Evolutionary conservation across 2,797 vertebrate genomes (phyloP), one percentile per base, ranked within the genome.

Genomic region (Rhabdomys pumilio): DNA sequence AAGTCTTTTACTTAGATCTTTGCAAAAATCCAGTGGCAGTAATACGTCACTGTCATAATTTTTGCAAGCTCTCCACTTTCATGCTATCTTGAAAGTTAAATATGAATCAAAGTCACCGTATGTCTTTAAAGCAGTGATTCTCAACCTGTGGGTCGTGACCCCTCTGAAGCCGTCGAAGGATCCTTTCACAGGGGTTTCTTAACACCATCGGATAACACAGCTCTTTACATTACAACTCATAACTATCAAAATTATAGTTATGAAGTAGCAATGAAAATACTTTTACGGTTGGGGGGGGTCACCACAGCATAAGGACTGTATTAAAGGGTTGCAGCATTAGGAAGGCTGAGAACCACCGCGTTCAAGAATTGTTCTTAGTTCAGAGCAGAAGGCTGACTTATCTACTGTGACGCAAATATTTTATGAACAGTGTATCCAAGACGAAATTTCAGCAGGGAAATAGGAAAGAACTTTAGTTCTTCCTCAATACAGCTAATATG

Each of bases 1-100:
- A 82, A 90, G 0, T 44, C 82, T 76, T 90, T 93, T 93, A 82
- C 17, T 24, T 15, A 76, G 11, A 17, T n/a, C 13, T 69, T 31
- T 61, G 50, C 26, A 89, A 44, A 31, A 88, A 95, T 69, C 65
- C n/a, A 81, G 6, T 61, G 41, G 75, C 41, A 47, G 57, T 73
- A 65, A 76, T 34, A 67, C 86, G 29, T 89, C 13, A 76, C 22
- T 91, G 26, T 31, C 53, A 41, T 47, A 15, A 6, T 76, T 55
- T 69, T 59, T 8, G 38, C 97, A 92, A 84, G 57, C 96, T 95
- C 96, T 97, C 96, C 59, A 95, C 95, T 98, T 98, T 97, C 98
- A 97, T 96, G 97, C 57, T 96, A 95, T 95, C 94, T 96, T 95
- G 96, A 97, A 96, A 97, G 97, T 77, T 53, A 79, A 84, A 88